Percentiles rank a stretch among this genome's conserved stretches.
Evolutionary conservation across 2,888 invertebrate genomes (phyloP).

Genomic region (Beris chalybata): DNA sequence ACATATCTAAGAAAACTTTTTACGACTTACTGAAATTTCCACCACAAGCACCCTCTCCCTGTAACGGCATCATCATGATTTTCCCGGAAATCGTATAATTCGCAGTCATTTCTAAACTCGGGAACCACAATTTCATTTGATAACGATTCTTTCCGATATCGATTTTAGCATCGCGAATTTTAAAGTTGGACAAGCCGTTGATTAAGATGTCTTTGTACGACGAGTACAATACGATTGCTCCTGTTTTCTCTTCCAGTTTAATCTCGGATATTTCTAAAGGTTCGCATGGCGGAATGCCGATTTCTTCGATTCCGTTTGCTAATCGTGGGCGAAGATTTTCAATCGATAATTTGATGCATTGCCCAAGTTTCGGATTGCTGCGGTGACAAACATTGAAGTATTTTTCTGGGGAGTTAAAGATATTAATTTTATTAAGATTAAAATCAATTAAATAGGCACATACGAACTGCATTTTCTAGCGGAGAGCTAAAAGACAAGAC

Average conservation of each 20-base stretch:
- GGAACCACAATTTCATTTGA: slow-evolving; percentile 64
- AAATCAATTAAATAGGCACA: background rate
- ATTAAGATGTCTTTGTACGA: slow-evolving; percentile 67
- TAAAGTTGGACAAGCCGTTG: slow-evolving; percentile 65
- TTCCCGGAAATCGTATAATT: slow-evolving; percentile 69
- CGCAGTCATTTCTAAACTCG: slow-evolving; percentile 65
- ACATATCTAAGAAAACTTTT: background rate
- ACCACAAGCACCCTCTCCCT: slow-evolving; percentile 66
- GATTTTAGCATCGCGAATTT: slow-evolving; percentile 61
- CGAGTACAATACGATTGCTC: slow-evolving; percentile 70
- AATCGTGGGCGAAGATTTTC: slow-evolving; percentile 63
- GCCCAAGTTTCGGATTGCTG: slow-evolving; percentile 62
- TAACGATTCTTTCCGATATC: slow-evolving; percentile 58
- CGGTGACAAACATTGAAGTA: slow-evolving; percentile 69
- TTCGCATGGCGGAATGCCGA: slow-evolving; percentile 70
- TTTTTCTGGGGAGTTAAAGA: slow-evolving; percentile 60
- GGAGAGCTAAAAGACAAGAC: background rate
- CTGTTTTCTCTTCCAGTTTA: slow-evolving; percentile 68
- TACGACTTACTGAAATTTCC: slow-evolving; percentile 71
- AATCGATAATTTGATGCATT: slow-evolving; percentile 64
- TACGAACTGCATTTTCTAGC: background rate
- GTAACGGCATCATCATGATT: slow-evolving; percentile 73
- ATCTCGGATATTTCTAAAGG: slow-evolving; percentile 70
- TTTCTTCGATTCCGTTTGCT: slow-evolving; percentile 66
- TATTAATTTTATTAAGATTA: slow-evolving; percentile 4